Conservation (phyloP, 2,888 invertebrate species). For the Augiades crinisus region DNA sequence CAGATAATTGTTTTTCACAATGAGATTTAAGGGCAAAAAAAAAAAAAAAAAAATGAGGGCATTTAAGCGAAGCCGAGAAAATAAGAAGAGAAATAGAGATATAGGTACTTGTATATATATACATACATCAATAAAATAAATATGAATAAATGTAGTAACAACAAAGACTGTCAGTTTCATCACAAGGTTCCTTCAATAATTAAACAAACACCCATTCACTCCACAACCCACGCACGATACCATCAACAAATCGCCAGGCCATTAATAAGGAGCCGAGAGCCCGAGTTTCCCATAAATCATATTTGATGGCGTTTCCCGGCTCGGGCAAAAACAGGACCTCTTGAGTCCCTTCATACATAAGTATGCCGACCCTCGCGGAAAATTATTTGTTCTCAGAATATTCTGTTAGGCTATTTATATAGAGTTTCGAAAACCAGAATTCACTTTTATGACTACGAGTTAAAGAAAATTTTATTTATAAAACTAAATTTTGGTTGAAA, state of each 20-base stretch:
- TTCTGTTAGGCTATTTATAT: conserved; percentile 35
- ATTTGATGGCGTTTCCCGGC: conserved; percentile 30
- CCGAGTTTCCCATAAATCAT: conserved; percentile 33
- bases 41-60: too few relatives aligned
- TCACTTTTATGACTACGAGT: too few relatives aligned
- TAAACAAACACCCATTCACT: conserved; percentile 7
- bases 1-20: conserved; percentile 3
- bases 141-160: too few relatives aligned
- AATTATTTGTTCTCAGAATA: conserved; percentile 34
- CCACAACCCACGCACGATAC: conserved; percentile 1
- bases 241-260: conserved; percentile 14
- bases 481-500: too few relatives aligned
- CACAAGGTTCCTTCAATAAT: not conserved
- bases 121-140: too few relatives aligned
- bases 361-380: conserved; percentile 33
- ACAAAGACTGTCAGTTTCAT: too few relatives aligned
- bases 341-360: conserved; percentile 36
- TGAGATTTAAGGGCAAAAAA: not conserved
- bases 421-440: too few relatives aligned
- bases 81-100: too few relatives aligned
- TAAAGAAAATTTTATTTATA: too few relatives aligned
- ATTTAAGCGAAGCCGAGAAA: too few relatives aligned
- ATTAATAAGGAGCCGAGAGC: conserved; percentile 27
- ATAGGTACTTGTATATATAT: too few relatives aligned
- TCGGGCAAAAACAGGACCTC: conserved; percentile 33